A percentile compares a stretch with the other conserved stretches of the same genome.
Conservation (phyloP, 2,113 vertebrate species). For the Callopanchax toddi region DNA sequence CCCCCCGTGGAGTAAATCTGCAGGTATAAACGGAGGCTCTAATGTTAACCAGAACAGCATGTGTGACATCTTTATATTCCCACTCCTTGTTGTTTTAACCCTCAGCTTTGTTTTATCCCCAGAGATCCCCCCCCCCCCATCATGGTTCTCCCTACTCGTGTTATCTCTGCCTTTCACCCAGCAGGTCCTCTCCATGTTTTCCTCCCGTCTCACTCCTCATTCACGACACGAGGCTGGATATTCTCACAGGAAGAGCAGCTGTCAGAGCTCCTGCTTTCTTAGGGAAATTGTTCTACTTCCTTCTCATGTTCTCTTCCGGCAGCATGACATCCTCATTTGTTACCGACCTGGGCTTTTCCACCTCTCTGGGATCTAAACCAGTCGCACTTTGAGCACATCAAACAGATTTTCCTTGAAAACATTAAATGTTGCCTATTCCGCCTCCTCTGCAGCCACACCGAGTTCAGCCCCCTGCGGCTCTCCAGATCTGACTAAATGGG, state of each 20-base stretch:
- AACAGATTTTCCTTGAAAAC: no score
- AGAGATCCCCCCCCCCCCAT: neutral
- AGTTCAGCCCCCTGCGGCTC: slow-evolving; percentile 77
- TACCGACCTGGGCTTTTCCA: neutral
- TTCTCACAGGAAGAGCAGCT: slow-evolving; percentile 21
- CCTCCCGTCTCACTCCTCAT: slow-evolving; percentile 14
- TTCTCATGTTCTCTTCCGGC: slow-evolving; percentile 12
- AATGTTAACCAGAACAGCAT: slow-evolving; percentile 41
- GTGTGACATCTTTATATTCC: slow-evolving; percentile 31
- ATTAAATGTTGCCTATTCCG: neutral
- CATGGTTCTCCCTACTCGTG: neutral
- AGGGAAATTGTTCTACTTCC: slow-evolving; percentile 14
- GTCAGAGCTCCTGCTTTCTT: slow-evolving; percentile 1
- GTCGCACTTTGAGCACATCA: no score
- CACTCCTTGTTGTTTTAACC: slow-evolving; percentile 23
- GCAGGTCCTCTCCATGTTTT: slow-evolving; percentile 28
- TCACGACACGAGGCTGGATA: slow-evolving; percentile 6
- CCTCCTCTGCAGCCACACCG: slow-evolving; percentile 47
- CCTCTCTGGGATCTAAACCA: no score
- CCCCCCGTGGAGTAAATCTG: slow-evolving; percentile 17
- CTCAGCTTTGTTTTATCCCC: slow-evolving; percentile 12
- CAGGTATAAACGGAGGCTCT: slow-evolving; percentile 50
- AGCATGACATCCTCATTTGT: slow-evolving; percentile 11
- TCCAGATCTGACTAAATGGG: slow-evolving; percentile 88
- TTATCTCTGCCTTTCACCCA: slow-evolving; percentile 8